phyloP scores from a whole-genome alignment of 2,797 vertebrate species.

The Argentina silus region DNA sequence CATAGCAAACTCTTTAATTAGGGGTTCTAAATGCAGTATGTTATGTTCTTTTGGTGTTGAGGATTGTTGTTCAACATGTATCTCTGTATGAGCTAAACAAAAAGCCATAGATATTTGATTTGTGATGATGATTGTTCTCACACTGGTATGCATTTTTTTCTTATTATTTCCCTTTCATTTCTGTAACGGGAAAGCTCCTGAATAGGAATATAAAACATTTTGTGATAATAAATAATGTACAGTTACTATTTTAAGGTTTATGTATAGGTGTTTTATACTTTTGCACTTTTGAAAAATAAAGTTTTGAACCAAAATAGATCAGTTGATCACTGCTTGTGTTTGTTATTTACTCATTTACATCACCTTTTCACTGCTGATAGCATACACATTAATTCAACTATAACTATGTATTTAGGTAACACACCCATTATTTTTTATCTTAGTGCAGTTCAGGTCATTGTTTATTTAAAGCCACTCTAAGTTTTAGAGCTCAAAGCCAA shows the following conservation, averaged over 20 bases:
- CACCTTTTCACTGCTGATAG: slow-evolving; percentile 11
- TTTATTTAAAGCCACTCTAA: neutral
- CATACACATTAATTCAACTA: neutral
- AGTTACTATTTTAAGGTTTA: slow-evolving; percentile 68
- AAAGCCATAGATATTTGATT: slow-evolving; percentile 57
- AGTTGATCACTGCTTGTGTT: slow-evolving; percentile 20
- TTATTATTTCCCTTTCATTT: slow-evolving; percentile 29
- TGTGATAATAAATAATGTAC: slow-evolving; percentile 71
- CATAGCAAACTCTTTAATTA: slow-evolving; percentile 10
- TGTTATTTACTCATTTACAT: slow-evolving; percentile 18
- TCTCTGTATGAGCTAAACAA: slow-evolving; percentile 29
- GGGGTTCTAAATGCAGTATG: slow-evolving; percentile 40
- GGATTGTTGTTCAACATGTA: slow-evolving; percentile 12
- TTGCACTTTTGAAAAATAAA: slow-evolving; percentile 85
- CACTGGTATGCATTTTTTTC: slow-evolving; percentile 51
- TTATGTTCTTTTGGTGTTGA: slow-evolving; percentile 1
- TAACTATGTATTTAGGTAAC: neutral
- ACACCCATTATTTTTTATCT: neutral
- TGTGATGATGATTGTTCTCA: slow-evolving; percentile 22
- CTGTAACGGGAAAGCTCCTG: slow-evolving; percentile 3
- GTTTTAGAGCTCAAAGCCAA: too few species aligned
- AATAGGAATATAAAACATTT: slow-evolving; percentile 57
- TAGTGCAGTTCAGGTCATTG: neutral
- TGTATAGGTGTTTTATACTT: slow-evolving; percentile 77
- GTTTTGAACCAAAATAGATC: slow-evolving; percentile 55